phyloP scores from a whole-genome alignment of 2,113 vertebrate species.

The Vulpes vulpes region DNA sequence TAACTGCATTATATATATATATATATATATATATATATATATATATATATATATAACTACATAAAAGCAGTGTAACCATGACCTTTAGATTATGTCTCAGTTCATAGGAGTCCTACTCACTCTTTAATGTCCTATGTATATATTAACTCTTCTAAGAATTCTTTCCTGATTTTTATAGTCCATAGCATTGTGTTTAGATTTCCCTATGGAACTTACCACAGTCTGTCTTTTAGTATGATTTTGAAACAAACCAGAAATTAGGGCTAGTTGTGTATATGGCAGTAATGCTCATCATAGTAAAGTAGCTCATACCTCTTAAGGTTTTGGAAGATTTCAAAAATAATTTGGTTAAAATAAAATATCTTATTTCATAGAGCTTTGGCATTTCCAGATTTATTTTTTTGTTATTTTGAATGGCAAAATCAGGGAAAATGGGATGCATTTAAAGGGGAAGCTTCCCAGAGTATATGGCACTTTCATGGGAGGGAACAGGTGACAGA shows the following conservation, averaged over 20 bases:
- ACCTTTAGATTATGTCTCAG: not conserved
- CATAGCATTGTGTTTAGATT: not conserved
- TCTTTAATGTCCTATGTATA: not conserved
- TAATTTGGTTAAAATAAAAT: not conserved
- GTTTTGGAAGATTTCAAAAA: slow-evolving; percentile 44
- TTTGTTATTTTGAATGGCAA: not conserved
- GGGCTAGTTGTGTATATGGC: not conserved
- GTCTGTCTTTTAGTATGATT: not conserved
- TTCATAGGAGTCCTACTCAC: not conserved
- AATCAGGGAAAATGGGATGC: not conserved
- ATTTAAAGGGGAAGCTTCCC: not conserved
- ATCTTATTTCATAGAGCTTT: not conserved
- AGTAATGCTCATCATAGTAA: not conserved
- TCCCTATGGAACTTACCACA: not conserved
- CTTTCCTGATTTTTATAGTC: not conserved
- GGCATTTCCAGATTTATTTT: not conserved
- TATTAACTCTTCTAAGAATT: not conserved
- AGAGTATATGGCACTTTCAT: not conserved
- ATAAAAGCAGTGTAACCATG: not conserved
- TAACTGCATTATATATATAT: not conserved
- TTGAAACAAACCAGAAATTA: not conserved
- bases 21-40: no score
- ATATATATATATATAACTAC: no score
- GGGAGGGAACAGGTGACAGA: not conserved
- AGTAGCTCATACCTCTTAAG: not conserved